Percentiles rank a stretch among this genome's conserved stretches.
Conservation (phyloP, 2,797 vertebrate genomes). For the Vultur gryphus region DNA sequence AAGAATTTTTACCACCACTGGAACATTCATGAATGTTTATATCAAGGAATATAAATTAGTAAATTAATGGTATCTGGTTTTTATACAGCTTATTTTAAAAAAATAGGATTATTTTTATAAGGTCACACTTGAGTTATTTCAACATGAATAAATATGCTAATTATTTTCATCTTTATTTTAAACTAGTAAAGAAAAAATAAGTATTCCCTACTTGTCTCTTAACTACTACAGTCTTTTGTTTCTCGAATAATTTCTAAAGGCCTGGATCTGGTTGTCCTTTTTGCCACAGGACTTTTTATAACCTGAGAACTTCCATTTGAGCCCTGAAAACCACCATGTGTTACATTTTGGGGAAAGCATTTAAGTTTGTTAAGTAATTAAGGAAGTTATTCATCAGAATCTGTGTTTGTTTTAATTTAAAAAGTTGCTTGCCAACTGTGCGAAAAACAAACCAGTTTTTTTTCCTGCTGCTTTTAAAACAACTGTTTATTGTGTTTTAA, state of each 20-base stretch:
- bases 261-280: background rate
- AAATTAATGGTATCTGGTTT: background rate
- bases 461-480: background rate
- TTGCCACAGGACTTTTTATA: background rate
- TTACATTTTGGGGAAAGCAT: background rate
- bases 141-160: background rate
- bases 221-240: background rate
- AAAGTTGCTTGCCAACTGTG: background rate
- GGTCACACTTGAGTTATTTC: background rate
- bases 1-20: background rate
- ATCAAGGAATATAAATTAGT: background rate
- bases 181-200: background rate
- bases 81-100: background rate
- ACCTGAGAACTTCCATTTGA: background rate
- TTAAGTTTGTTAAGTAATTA: background rate
- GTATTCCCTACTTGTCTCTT: background rate
- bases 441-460: fast-evolving
- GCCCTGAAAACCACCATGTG: background rate
- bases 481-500: background rate
- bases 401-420: background rate
- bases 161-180: background rate
- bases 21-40: background rate
- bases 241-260: background rate
- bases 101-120: background rate
- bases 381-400: background rate